phyloP scores from a whole-genome alignment of 2,113 vertebrate genomes.

The Rostratula benghalensis region DNA sequence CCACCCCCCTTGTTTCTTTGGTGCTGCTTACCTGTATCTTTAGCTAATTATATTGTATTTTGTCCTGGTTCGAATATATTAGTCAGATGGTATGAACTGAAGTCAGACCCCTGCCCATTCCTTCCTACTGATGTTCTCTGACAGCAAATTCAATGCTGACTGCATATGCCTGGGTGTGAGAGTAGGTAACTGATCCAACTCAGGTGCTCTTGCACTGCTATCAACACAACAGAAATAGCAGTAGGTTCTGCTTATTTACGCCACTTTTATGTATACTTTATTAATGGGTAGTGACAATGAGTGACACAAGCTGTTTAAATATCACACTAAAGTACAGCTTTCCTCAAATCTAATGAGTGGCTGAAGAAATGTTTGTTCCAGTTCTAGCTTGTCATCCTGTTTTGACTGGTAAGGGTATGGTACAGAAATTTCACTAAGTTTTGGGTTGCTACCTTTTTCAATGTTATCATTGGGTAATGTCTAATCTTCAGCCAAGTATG shows the following conservation, averaged over 20 bases:
- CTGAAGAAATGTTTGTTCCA: neutral
- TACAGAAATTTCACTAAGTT: neutral
- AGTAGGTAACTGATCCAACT: neutral
- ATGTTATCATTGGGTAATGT: neutral
- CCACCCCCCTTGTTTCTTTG: neutral
- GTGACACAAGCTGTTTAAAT: neutral
- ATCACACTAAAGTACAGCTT: neutral
- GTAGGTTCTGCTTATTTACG: neutral
- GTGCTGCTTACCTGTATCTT: neutral
- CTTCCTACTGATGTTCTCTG: neutral
- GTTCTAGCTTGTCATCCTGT: neutral
- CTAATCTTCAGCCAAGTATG: neutral
- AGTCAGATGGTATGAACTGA: neutral
- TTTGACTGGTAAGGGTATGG: neutral
- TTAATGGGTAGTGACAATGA: neutral
- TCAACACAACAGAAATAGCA: neutral
- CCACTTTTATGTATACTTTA: neutral
- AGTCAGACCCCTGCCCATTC: neutral
- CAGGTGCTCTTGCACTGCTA: neutral
- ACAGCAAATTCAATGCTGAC: neutral
- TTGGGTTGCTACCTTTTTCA: neutral
- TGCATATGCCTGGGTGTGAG: neutral
- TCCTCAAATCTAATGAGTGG: neutral
- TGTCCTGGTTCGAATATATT: neutral
- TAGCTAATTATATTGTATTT: neutral